phyloP scores from a whole-genome alignment of 2,888 invertebrate species.

The Diploptera punctata region DNA sequence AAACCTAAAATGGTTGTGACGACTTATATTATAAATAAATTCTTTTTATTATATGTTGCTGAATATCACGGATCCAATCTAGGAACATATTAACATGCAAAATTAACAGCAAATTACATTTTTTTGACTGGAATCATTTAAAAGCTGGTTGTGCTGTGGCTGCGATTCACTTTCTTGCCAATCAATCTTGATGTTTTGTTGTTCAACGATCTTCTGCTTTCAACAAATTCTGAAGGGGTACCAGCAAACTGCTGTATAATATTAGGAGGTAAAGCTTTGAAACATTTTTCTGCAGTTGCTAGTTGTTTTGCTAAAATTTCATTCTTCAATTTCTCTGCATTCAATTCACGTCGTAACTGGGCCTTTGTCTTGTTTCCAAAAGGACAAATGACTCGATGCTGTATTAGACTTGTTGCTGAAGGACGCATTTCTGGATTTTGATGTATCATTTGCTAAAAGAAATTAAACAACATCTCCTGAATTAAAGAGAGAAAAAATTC shows the following conservation, averaged over 20 bases:
- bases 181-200: conserved; percentile 55
- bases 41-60: too few species aligned
- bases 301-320: conserved; percentile 73
- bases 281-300: conserved; percentile 69
- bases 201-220: conserved; percentile 29
- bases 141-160: conserved; percentile 65
- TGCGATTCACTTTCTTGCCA: conserved; percentile 66
- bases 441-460: conserved; percentile 76
- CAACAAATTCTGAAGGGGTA: not conserved
- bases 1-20: too few species aligned
- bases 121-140: conserved; percentile 47
- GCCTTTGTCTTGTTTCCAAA: conserved; percentile 78
- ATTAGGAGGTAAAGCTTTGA: conserved; percentile 58
- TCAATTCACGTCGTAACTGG: conserved; percentile 79
- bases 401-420: conserved; percentile 72
- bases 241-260: conserved; percentile 39
- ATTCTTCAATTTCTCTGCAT: conserved; percentile 81
- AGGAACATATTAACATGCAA: too few species aligned
- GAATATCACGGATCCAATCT: too few species aligned
- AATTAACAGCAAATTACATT: too few species aligned
- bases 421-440: conserved; percentile 78
- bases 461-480: too few species aligned
- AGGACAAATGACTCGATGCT: conserved; percentile 75
- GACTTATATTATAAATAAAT: too few species aligned
- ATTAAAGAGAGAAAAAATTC: too few species aligned